Base-by-base conservation (phyloP, 2,113 vertebrate species). In the Paracanthobrama guichenoti region DNA sequence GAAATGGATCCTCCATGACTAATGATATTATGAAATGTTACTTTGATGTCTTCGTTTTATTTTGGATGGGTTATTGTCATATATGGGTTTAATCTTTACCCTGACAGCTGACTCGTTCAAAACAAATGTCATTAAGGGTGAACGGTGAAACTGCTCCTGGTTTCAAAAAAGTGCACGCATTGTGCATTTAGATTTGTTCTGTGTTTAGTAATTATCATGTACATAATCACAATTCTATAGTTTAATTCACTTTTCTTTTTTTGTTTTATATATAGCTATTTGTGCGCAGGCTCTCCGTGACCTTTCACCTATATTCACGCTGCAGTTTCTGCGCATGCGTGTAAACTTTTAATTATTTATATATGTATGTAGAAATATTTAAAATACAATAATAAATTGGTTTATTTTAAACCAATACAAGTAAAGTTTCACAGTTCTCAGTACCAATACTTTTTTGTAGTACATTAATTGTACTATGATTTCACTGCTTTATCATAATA, bases 271-370 rank as follows among this genome's bases (percentile, higher is more conserved):
- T 14, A 20, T 53, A 4, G 81, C 8, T 20, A 6, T 5, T 8
- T 48, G 46, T 10, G 42, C 24, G 20, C 20, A 44, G 18, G 6
- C 22, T 10, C 20, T 24, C 6, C 14, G 6, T 85, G 22, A 88
- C 80, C 87, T 85, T 85, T 88, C 55, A 85, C 87, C 87, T 48
- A 88, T n/a, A 76, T 87, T 66, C 48, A 72, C 20, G 6, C 31
- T 46, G 10, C 24, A 3, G 1, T 0, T 20, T 31, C 2, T 80
- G 60, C 79, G 79, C 79, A 67, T 80, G 78, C 78, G 44, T 11
- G 9, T 62, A 2, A 8, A 74, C 18, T 48, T 48, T 3, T 3
- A 13, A 13, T 48, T 48, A 13, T 48, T 11, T 44, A 44, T 42
- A 2, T 44, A 11, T 46, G 44, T 6, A 46, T 10, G 44, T 46